phyloP scores from a whole-genome alignment of 2,113 vertebrate genomes.

The Bubo blakistoni region DNA sequence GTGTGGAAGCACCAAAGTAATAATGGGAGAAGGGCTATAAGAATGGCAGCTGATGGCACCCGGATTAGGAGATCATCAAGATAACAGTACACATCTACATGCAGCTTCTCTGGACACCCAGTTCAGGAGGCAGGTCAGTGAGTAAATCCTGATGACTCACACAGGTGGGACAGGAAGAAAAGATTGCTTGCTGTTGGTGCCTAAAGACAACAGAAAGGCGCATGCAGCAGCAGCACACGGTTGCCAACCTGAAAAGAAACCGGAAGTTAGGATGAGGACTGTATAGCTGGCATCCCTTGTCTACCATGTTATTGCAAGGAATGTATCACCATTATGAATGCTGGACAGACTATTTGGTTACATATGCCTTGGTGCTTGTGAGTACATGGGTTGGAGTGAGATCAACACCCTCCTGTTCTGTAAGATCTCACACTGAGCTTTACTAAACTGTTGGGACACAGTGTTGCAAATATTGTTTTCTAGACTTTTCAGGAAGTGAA shows the following conservation, averaged over 20 bases:
- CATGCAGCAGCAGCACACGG: background rate
- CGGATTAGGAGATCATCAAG: background rate
- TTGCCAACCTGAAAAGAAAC: background rate
- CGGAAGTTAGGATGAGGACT: background rate
- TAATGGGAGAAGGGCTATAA: fast-evolving
- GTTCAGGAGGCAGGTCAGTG: background rate
- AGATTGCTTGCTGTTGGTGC: background rate
- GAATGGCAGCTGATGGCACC: background rate
- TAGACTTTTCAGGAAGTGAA: background rate
- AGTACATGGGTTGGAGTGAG: background rate
- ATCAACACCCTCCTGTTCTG: background rate
- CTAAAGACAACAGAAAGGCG: background rate
- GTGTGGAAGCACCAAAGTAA: background rate
- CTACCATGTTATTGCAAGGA: background rate
- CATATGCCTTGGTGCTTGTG: background rate
- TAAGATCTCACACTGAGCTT: background rate
- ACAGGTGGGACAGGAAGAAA: background rate
- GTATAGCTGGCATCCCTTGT: background rate
- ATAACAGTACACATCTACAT: background rate
- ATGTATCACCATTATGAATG: background rate
- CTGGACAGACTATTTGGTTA: background rate
- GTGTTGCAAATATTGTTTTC: background rate
- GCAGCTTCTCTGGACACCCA: background rate
- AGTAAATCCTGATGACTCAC: background rate
- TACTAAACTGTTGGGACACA: background rate